Conservation (phyloP, 2,888 invertebrate species). For the Nemotelus nigrinus region DNA sequence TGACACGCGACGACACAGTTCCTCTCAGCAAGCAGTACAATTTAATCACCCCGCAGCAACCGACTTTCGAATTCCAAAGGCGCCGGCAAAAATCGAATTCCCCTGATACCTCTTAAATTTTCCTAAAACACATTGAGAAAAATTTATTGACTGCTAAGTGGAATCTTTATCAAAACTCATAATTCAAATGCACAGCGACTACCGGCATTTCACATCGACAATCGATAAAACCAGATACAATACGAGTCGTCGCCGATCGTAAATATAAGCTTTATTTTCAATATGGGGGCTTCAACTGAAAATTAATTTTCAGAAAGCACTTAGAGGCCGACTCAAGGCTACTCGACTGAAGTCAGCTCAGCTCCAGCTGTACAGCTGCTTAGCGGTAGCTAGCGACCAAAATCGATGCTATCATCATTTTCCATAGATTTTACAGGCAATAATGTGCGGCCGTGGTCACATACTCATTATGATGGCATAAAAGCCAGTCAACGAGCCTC, state of each 20-base stretch:
- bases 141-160: too few relatives aligned
- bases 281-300: conserved; percentile 51
- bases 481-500: conserved; percentile 27
- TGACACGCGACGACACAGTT: too few relatives aligned
- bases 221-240: conserved; percentile 49
- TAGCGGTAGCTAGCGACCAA: conserved; percentile 28
- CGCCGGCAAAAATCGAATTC: too few relatives aligned
- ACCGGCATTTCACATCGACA: conserved; percentile 24
- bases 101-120: too few relatives aligned
- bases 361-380: conserved; percentile 37
- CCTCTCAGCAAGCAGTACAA: too few relatives aligned
- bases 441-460: conserved; percentile 38
- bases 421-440: conserved; percentile 39
- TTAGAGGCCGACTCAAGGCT: conserved; percentile 32
- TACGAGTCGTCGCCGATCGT: conserved; percentile 53
- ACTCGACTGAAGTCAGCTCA: conserved; percentile 23
- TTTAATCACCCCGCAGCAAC: too few relatives aligned
- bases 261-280: conserved; percentile 55
- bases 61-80: too few relatives aligned
- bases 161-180: conserved; percentile 30
- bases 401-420: conserved; percentile 33
- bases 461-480: conserved; percentile 42
- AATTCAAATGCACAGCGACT: conserved; percentile 4
- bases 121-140: too few relatives aligned
- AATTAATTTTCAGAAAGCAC: conserved; percentile 31